Evolutionary conservation across 37 sponge, comb jelly and placozoan species (phyloP).

Genomic region (Oscarella lobularis): DNA sequence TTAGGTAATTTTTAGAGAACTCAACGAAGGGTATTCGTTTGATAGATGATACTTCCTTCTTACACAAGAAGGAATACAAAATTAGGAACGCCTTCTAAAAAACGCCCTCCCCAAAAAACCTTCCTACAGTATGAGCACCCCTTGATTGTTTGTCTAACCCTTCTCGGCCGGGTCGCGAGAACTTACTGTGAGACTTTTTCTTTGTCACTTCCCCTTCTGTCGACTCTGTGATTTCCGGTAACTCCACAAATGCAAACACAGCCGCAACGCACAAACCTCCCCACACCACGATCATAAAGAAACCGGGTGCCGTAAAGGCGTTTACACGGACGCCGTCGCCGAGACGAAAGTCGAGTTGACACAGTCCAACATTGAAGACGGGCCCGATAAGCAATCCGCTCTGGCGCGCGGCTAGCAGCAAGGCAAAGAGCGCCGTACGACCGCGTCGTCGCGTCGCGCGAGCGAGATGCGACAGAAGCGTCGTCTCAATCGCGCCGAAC

Average conservation of each 20-base stretch:
- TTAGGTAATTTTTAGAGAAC: no score
- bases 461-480: not conserved
- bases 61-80: no score
- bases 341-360: not conserved
- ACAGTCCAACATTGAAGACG: not conserved
- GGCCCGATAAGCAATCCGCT: not conserved
- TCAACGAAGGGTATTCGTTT: no score
- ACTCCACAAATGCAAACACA: conserved; percentile 33
- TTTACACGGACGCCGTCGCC: no score
- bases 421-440: not conserved
- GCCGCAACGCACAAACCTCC: conserved; percentile 30
- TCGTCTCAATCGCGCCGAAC: not conserved
- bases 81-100: no score
- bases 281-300: conserved; percentile 60
- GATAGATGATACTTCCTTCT: no score
- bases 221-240: conserved; percentile 32
- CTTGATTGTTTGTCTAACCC: no score
- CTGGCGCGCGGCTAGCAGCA: not conserved
- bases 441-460: not conserved
- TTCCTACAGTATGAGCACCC: no score
- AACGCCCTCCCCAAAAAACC: no score
- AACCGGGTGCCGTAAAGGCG: conserved; percentile 57
- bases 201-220: no score
- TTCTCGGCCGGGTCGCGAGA: no score
- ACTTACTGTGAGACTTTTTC: no score